Evolutionary conservation across 2,888 invertebrate genomes (phyloP), one percentile per base, ranked within the genome.

Genomic region (Cantharis rufa): DNA sequence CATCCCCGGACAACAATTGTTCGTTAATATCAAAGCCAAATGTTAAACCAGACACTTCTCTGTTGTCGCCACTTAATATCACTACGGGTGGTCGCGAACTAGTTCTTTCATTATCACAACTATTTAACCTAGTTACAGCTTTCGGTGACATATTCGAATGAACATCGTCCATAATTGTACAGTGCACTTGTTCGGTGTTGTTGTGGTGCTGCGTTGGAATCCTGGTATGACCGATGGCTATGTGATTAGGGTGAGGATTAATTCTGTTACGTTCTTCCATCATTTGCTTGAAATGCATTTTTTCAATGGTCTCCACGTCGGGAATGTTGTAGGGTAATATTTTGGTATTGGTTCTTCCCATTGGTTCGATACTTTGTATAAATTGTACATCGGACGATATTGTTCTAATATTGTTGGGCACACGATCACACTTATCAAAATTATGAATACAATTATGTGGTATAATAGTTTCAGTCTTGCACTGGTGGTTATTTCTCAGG

Each of bases 1-100:
- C 87, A 70, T 86, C 86, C 13, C 48, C 48, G n/a, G 90, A 89
- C 83, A 94, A 88, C 83, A 94, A 89, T 86, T 93, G 92, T 87
- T 94, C 93, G 88, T 94, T 94, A 78, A 94, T 89, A 85, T 94
- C 94, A 88, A 94, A 94, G 13, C 95, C 95, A 87, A 96, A 96
- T 61, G 94, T 95, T 76, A 95, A 91, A 83, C 92, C 93, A 84
- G 91, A 91, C 88, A 93, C 91, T 80, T 90, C 90, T 81, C 90
- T 90, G 82, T 89, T 88, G 79, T 90, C 89, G 84, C 93, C 92
- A 86, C 93, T 91, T 81, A 94, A 89, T 85, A 95, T 93, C 78
- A 94, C 92, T 79, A 95, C 95, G 72, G 95, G 92, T 74, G 95
- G 94, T 77, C 93, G 90, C 27, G 77, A 74, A 81, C 66, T 78